Evolutionary conservation across 1,140 invertebrate species (phyloP).

Genomic region (Atta cephalotes): DNA sequence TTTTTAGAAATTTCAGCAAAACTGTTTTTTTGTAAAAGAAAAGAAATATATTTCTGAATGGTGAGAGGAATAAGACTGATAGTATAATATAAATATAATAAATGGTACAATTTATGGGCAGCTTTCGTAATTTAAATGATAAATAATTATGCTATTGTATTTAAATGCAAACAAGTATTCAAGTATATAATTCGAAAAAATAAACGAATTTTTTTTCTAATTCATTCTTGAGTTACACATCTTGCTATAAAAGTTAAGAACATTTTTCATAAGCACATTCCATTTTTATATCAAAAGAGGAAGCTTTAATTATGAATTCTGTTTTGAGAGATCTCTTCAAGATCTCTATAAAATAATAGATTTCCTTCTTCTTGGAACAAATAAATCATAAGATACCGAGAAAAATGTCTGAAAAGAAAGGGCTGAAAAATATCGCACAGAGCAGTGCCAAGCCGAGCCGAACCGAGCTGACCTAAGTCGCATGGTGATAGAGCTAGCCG

Average conservation of each 20-base stretch:
- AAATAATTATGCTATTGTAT: no score
- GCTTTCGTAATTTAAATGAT: neutral
- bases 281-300: neutral
- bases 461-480: neutral
- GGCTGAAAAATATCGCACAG: neutral
- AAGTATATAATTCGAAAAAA: no score
- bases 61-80: neutral
- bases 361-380: neutral
- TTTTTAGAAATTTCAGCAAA: no score
- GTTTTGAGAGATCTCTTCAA: neutral
- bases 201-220: no score
- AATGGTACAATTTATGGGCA: neutral
- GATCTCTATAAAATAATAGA: neutral
- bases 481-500: conserved; percentile 19
- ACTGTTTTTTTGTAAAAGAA: no score
- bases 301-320: neutral
- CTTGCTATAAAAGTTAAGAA: no score
- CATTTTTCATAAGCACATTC: neutral
- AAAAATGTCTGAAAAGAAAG: neutral
- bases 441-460: neutral
- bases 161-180: no score
- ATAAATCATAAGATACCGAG: neutral
- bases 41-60: neutral
- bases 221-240: no score
- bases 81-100: neutral